Percentiles rank a stretch among this genome's conserved stretches.
Evolutionary conservation across 2,888 invertebrate species (phyloP).

Genomic region (Gastracanthus pulcherrimus): DNA sequence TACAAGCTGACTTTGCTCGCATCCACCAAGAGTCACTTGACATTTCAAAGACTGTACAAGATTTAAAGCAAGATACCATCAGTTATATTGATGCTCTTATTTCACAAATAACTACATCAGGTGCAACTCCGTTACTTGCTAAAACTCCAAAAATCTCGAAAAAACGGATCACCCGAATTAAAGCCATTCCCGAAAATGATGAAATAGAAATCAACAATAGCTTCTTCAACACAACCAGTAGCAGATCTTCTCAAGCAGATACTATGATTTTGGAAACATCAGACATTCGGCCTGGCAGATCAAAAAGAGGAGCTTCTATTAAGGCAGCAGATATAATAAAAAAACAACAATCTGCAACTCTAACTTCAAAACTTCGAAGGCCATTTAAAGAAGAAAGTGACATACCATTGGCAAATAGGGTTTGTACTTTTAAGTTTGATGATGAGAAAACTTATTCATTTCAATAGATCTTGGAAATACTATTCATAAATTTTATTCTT

Average conservation of each 20-base stretch:
- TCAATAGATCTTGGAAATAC: background rate
- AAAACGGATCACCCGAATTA: conserved; percentile 65
- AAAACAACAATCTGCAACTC: conserved; percentile 63
- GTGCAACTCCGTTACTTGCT: conserved; percentile 64
- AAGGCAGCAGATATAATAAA: conserved; percentile 67
- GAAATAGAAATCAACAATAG: conserved; percentile 43
- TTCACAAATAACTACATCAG: conserved; percentile 63
- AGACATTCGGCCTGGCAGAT: conserved; percentile 36
- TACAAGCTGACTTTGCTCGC: conserved; percentile 60
- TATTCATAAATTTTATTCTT: background rate
- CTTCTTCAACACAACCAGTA: background rate
- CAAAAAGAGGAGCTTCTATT: conserved; percentile 68
- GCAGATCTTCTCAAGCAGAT: conserved; percentile 29
- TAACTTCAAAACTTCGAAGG: conserved; percentile 63
- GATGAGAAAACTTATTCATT: background rate
- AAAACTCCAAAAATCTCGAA: conserved; percentile 70
- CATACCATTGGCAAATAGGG: conserved; percentile 46
- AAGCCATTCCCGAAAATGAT: conserved; percentile 71
- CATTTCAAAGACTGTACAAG: conserved; percentile 55
- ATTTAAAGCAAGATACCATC: conserved; percentile 52
- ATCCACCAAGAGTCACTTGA: conserved; percentile 57
- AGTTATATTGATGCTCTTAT: conserved; percentile 61
- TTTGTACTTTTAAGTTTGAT: conserved; percentile 46
- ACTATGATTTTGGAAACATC: conserved; percentile 40
- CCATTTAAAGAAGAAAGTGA: conserved; percentile 54